A percentile compares a stretch with the other conserved stretches of the same genome.
Conservation (phyloP, 2,113 vertebrate species). For the Eurypyga helias region DNA sequence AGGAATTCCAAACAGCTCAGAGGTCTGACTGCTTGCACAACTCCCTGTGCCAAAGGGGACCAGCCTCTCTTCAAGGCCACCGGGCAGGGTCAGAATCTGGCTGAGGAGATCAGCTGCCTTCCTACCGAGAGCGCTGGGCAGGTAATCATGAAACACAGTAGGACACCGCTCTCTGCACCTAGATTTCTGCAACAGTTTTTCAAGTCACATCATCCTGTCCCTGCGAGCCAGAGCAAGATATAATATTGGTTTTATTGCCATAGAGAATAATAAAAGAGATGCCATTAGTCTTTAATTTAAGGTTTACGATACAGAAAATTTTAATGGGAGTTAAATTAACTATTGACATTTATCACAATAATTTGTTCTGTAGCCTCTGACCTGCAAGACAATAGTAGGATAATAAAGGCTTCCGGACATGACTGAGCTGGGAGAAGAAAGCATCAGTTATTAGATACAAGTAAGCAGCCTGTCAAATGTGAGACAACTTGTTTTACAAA, state of each 20-base stretch:
- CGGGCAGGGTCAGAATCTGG: background rate
- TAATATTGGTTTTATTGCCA: background rate
- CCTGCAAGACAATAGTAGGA: background rate
- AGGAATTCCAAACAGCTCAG: conserved; percentile 44
- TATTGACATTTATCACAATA: conserved; percentile 48
- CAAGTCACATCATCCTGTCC: background rate
- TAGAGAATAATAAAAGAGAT: conserved; percentile 18
- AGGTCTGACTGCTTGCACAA: background rate
- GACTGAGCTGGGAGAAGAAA: background rate
- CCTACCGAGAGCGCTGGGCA: background rate
- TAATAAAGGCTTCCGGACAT: background rate
- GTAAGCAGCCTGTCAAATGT: background rate
- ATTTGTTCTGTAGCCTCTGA: conserved; percentile 45
- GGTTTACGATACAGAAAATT: conserved; percentile 51
- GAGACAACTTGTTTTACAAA: background rate
- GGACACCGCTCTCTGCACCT: background rate
- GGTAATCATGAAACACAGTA: conserved; percentile 1
- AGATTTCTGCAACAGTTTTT: background rate
- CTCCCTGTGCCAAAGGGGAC: conserved; percentile 36
- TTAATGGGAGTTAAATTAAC: conserved; percentile 56
- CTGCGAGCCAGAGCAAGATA: background rate
- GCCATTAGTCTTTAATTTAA: conserved; percentile 49
- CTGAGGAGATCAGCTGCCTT: background rate
- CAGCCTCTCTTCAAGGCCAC: background rate
- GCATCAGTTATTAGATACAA: background rate